Evolutionary conservation across 1,140 invertebrate species (phyloP), one percentile per base, ranked within the genome.

Genomic region (Zaprionus africanus): DNA sequence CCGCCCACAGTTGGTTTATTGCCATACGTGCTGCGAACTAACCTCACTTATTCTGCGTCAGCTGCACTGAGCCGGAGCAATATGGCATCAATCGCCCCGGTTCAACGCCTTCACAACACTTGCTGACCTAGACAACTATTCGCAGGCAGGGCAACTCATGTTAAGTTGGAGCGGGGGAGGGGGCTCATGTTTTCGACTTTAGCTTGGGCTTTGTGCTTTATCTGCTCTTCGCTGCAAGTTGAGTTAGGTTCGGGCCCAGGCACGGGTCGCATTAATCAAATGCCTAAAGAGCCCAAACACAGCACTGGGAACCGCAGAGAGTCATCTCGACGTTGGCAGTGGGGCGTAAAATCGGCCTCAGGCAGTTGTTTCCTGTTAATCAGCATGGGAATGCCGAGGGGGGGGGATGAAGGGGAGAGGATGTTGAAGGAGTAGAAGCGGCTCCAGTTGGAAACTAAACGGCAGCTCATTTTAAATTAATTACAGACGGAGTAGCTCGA

Each of bases 391-490:
- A 17, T 6, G 19, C 3, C 13, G 31, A 11, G 15, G 6, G 1
- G 28, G 15, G 28, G 6, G 11, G 28, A n/a, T n/a, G n/a, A n/a
- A n/a, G 36, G 4, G 5, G 24, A 3, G 13, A 17, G 5, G 17
- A 5, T 2, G 2, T 13, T 2, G 41, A 9, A 6, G n/a, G 13
- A 41, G 7, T 11, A 4, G 41, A n/a, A 17, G 41, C n/a, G n/a
- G n/a, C 15, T 43, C 15, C 41, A 43, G 41, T 46, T 19, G 41
- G 7, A 46, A 76, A 68, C 69, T 69, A 78, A 76, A 75, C 61
- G 31, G 67, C 56, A 77, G 73, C 81, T 87, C 83, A 78, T 87
- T 87, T 75, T 59, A 87, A 81, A 87, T 87, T 87, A 87, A 87
- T 87, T 83, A 77, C 72, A 77, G 58, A 68, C 36, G 28, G 34